Evolutionary conservation across 2,113 vertebrate species (phyloP).

Genomic region (Salvelinus fontinalis): DNA sequence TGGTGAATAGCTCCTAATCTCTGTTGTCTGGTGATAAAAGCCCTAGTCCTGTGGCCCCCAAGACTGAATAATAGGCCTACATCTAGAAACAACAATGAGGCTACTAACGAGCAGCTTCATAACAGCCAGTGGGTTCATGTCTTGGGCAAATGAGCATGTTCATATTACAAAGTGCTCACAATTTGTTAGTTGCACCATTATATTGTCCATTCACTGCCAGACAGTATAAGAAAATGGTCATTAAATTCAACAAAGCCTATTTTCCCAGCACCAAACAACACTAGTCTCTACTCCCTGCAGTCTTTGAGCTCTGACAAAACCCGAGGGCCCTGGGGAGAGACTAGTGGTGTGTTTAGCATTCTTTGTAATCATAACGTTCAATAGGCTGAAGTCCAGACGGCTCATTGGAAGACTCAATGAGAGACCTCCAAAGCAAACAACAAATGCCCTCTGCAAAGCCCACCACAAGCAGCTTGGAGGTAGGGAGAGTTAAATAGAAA

Average conservation of each 20-base stretch:
- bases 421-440: not conserved
- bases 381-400: not conserved
- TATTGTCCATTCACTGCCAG: too few relatives aligned
- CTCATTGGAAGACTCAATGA: not conserved
- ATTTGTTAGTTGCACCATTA: not conserved
- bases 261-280: not conserved
- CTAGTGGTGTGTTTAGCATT: conserved; percentile 1
- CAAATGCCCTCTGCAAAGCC: not conserved
- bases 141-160: too few relatives aligned
- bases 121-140: too few relatives aligned
- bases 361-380: not conserved
- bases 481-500: conserved; percentile 2
- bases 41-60: too few relatives aligned
- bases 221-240: too few relatives aligned
- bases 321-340: not conserved
- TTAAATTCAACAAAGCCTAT: not conserved
- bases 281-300: not conserved
- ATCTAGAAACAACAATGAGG: too few relatives aligned
- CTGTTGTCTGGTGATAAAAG: too few relatives aligned
- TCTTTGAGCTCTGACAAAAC: not conserved
- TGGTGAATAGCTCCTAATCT: too few relatives aligned
- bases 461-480: conserved; percentile 4
- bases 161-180: too few relatives aligned
- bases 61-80: too few relatives aligned
- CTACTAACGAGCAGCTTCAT: too few relatives aligned